Conservation (phyloP, 2,888 invertebrate species). For the Caenorhabditis sp. region DNA sequence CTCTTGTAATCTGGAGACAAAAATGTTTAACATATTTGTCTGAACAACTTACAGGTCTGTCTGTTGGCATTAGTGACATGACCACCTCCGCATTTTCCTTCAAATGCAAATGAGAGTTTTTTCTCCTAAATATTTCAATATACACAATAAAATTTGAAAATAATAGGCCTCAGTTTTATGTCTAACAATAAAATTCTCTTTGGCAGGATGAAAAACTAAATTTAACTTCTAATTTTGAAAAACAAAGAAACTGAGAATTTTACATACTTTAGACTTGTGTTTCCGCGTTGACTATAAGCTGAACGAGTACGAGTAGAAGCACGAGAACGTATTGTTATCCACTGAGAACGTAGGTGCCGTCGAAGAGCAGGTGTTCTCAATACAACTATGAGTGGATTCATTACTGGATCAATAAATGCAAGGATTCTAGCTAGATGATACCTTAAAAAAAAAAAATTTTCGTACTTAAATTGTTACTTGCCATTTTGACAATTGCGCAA, state of each 20-base stretch:
- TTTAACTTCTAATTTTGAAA: too few relatives aligned
- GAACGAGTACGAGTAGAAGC: constrained; percentile 63
- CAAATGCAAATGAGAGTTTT: constrained; percentile 40
- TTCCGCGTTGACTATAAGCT: constrained; percentile 50
- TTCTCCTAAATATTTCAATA: constrained; percentile 30
- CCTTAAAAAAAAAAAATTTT: constrained; percentile 38
- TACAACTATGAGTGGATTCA: constrained; percentile 81
- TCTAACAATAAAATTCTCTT: too few relatives aligned
- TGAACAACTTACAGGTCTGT: constrained; percentile 55
- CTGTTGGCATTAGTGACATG: constrained; percentile 50
- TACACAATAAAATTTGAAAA: too few relatives aligned
- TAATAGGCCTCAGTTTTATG: too few relatives aligned
- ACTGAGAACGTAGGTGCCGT: constrained; percentile 72
- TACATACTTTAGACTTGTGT: constrained; percentile 42
- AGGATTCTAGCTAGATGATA: constrained; percentile 77
- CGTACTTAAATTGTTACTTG: constrained; percentile 5
- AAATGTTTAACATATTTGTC: not conserved
- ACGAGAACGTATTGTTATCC: constrained; percentile 67
- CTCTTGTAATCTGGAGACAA: constrained; percentile 46
- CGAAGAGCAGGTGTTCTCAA: constrained; percentile 79
- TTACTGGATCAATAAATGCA: constrained; percentile 80
- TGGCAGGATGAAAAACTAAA: too few relatives aligned
- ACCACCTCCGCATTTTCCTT: constrained; percentile 58
- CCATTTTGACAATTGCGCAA: constrained; percentile 69
- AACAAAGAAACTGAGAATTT: too few relatives aligned